Percentiles rank a stretch among this genome's conserved stretches.
Conservation (phyloP, 1,140 invertebrate species). For the Oreohelix idahoensis region DNA sequence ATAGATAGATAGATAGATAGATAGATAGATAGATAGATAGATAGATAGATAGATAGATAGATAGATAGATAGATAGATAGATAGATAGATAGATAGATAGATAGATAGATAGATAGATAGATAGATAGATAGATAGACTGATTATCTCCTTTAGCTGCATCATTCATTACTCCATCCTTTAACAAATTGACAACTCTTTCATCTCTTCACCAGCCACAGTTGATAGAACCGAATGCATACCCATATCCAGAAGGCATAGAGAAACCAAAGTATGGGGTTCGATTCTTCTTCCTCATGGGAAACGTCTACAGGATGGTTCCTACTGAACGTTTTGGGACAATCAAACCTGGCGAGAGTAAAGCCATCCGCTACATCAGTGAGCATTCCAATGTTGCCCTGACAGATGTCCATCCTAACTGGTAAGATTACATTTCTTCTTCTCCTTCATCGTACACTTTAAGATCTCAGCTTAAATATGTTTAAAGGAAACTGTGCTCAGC, state of each 20-base stretch:
- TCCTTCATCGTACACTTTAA: too few species aligned
- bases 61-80: too few species aligned
- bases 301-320: slow-evolving; percentile 27
- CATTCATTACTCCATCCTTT: too few species aligned
- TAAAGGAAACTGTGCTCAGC: too few species aligned
- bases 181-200: too few species aligned
- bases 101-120: too few species aligned
- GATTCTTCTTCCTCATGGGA: slow-evolving; percentile 26
- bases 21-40: not conserved
- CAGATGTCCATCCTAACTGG: slow-evolving; percentile 34
- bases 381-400: slow-evolving; percentile 17
- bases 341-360: slow-evolving; percentile 17
- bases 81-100: too few species aligned
- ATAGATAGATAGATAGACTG: too few species aligned
- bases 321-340: not conserved
- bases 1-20: slow-evolving; percentile 4
- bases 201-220: not conserved
- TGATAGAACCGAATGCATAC: slow-evolving; percentile 22
- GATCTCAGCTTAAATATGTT: too few species aligned
- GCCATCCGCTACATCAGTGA: slow-evolving; percentile 30
- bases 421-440: not conserved
- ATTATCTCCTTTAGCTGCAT: too few species aligned
- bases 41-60: too few species aligned
- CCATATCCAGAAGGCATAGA: slow-evolving; percentile 29
- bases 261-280: slow-evolving; percentile 28